Conservation (phyloP, 2,797 vertebrate genomes). For the Myioborus miniatus region DNA sequence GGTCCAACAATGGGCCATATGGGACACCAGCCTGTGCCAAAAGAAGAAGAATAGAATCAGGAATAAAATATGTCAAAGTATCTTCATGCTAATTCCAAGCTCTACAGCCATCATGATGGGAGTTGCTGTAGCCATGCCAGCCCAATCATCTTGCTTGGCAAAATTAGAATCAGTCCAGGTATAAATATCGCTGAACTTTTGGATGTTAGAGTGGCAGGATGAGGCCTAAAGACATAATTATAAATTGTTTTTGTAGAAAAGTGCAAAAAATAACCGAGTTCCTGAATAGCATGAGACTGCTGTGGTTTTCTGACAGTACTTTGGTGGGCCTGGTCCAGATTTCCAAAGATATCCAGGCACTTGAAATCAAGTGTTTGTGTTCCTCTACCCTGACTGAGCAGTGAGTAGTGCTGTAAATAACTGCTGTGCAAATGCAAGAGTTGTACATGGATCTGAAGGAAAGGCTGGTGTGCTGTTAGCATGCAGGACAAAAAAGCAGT, state of each 20-base stretch:
- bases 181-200: constrained; percentile 11
- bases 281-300: background rate
- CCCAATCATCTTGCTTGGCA: background rate
- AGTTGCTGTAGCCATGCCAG: background rate
- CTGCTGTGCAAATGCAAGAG: background rate
- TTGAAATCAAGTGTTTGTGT: background rate
- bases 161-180: constrained; percentile 24
- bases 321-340: background rate
- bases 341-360: background rate
- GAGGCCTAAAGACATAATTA: background rate
- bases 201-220: background rate
- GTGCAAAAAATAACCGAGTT: background rate
- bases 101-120: background rate
- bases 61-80: constrained; percentile 28
- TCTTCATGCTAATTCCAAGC: background rate
- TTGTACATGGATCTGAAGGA: background rate
- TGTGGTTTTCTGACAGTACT: background rate
- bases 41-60: constrained; percentile 31
- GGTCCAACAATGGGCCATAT: constrained; percentile 59
- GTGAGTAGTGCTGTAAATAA: background rate
- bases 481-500: background rate
- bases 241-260: background rate
- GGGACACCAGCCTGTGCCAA: constrained; percentile 20
- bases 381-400: background rate
- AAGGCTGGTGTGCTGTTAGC: background rate